A percentile compares a stretch with the other conserved stretches of the same genome.
Evolutionary conservation across 2,113 vertebrate species (phyloP).

Genomic region (Trichechus manatus): DNA sequence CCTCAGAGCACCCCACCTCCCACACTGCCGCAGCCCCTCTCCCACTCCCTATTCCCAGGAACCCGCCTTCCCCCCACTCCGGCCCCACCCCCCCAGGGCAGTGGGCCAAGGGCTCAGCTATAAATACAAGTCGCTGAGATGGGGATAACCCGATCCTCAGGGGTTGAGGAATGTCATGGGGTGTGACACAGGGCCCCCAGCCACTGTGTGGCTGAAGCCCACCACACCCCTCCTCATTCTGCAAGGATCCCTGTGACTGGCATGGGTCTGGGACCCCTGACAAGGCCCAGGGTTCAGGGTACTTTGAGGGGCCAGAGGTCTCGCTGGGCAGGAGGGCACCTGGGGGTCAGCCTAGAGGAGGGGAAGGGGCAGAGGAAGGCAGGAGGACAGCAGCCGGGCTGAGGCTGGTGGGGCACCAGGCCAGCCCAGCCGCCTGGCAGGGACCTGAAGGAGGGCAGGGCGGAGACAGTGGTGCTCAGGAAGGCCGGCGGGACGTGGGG

Average conservation of each 20-base stretch:
- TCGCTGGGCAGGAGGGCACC: background rate
- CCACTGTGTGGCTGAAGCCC: background rate
- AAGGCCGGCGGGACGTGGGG: background rate
- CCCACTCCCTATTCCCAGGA: background rate
- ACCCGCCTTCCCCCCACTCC: background rate
- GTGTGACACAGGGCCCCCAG: background rate
- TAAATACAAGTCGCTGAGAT: slow-evolving; percentile 76
- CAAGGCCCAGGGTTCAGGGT: no score
- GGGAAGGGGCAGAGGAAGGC: background rate
- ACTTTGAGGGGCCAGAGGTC: no score
- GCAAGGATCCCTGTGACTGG: background rate
- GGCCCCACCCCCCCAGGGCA: background rate
- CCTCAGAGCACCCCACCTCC: background rate
- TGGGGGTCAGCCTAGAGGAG: background rate
- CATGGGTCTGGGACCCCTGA: background rate
- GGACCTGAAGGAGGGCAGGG: background rate
- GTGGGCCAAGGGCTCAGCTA: slow-evolving; percentile 41
- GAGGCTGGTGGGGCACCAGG: no score
- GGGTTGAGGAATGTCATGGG: background rate
- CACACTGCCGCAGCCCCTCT: background rate
- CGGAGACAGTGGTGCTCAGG: background rate
- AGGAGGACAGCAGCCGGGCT: no score
- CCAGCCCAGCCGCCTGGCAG: background rate
- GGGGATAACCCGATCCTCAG: slow-evolving; percentile 75
- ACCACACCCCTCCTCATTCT: background rate